These are phyloP conservation scores for Tipula confusa DNA, from an alignment of 2,888 invertebrate species.

Conservation along the genomic window DNA sequence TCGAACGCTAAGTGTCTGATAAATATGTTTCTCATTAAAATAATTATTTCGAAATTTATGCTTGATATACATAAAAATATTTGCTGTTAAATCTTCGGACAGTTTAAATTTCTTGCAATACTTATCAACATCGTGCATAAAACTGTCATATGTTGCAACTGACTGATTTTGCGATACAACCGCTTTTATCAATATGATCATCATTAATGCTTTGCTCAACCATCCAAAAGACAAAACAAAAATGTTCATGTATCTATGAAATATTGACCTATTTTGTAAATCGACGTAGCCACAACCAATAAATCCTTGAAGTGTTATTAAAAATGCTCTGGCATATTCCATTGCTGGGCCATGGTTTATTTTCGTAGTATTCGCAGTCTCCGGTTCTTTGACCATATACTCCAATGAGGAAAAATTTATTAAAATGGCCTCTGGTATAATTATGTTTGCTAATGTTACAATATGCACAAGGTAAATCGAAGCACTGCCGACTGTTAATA, in stretches of 20 bases:
- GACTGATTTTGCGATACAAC: slow-evolving; percentile 38
- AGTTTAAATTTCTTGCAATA: slow-evolving; percentile 51
- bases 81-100: slow-evolving; percentile 45
- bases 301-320: neutral
- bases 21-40: slow-evolving; percentile 52
- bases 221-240: neutral
- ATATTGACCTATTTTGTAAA: neutral
- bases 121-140: slow-evolving; percentile 49
- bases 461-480: neutral
- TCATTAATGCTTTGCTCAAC: neutral
- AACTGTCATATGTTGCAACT: slow-evolving; percentile 50
- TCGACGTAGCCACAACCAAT: neutral
- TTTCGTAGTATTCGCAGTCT: no score
- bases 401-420: neutral
- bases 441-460: neutral
- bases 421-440: neutral
- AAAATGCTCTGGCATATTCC: neutral
- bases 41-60: slow-evolving; percentile 52
- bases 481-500: neutral
- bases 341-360: no score
- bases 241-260: neutral
- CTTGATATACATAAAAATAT: slow-evolving; percentile 51
- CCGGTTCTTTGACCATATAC: neutral
- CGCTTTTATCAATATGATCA: neutral
- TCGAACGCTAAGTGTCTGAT: slow-evolving; percentile 48